phyloP scores from a whole-genome alignment of 2,797 vertebrate genomes.

The Eulemur mongoz region DNA sequence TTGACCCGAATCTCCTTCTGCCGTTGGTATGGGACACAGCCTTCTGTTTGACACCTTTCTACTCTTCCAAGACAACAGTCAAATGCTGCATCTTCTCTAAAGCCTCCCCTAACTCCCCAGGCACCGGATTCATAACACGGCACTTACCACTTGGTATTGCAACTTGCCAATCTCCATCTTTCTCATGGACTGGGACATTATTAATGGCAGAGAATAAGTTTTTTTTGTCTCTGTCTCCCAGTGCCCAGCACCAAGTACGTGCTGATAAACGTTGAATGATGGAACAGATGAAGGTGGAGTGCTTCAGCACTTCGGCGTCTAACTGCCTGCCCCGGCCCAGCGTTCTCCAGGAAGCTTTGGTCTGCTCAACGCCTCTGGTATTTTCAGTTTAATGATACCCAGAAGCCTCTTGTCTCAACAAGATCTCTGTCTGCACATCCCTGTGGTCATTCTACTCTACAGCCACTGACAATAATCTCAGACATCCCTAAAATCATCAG shows the following conservation, averaged over 20 bases:
- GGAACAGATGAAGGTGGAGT: not conserved
- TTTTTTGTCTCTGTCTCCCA: not conserved
- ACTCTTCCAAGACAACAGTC: not conserved
- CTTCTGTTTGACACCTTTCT: not conserved
- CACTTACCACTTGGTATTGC: not conserved
- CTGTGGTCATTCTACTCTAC: not conserved
- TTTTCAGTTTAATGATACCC: not conserved
- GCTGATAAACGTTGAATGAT: not conserved
- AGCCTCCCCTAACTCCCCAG: not conserved
- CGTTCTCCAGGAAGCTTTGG: not conserved
- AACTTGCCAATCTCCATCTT: not conserved
- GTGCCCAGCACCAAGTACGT: not conserved
- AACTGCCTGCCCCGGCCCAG: not conserved
- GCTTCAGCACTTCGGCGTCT: not conserved
- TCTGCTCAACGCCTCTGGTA: not conserved
- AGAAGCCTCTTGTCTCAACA: not conserved
- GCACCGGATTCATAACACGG: not conserved
- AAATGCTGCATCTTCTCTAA: not conserved
- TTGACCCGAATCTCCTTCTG: not conserved
- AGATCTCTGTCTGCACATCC: not conserved
- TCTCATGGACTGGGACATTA: not conserved
- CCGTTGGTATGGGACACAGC: not conserved
- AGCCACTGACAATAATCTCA: not conserved
- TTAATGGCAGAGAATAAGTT: not conserved
- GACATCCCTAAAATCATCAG: not conserved